Base-by-base conservation (phyloP, 1,140 invertebrate genomes). In the Brachionus paranguensis region DNA sequence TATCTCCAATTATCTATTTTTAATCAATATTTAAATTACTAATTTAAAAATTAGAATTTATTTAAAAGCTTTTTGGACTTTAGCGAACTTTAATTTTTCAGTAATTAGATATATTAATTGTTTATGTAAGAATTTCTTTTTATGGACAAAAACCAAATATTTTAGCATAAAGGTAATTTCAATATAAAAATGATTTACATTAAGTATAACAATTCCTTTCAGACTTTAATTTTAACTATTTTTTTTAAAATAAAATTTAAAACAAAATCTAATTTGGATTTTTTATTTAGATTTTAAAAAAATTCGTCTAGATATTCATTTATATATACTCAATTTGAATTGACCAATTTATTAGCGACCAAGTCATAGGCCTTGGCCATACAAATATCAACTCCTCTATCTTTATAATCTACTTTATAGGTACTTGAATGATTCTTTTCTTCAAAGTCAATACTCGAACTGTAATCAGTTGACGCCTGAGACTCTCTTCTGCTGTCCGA, bases 351-450 rank as follows among this genome's bases (percentile, higher is more conserved):
- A 29, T 50, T 47, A 10, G 72, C 78, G 1, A 81, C 43, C 64
- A 81, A n/a, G 27, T 37, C 60, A 68, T 81, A 81, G 45, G 78
- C 78, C 20, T 81, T 81, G 7, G 78, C 78, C 78, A 81, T 81
- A 37, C 78, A 81, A 47, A 81, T 37, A 47, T 81, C 53, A 33
- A 81, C 53, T 11, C 78, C 78, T 45, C 78, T 53, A 81, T 60
- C 64, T 81, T 81, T 81, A 68, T 41, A 81, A 64, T 81, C 78
- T 11, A 64, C 33, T 47, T 60, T 60, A 17, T 81, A 81, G 8
- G 78, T 81, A 12, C n/a, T 68, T 20, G 78, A 27, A 4, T 29
- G 50, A 81, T 60, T 64, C 10, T 7, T 37, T 45, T 81, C 24
- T 11, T 76, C 72, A 27, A 50, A 27, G 53, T 50, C 33, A 14